Percentiles rank a stretch among this genome's conserved stretches.
These are phyloP conservation scores for Asteroscopus sphinx DNA, from an alignment of 2,888 invertebrate species.

Conservation along the genomic window DNA sequence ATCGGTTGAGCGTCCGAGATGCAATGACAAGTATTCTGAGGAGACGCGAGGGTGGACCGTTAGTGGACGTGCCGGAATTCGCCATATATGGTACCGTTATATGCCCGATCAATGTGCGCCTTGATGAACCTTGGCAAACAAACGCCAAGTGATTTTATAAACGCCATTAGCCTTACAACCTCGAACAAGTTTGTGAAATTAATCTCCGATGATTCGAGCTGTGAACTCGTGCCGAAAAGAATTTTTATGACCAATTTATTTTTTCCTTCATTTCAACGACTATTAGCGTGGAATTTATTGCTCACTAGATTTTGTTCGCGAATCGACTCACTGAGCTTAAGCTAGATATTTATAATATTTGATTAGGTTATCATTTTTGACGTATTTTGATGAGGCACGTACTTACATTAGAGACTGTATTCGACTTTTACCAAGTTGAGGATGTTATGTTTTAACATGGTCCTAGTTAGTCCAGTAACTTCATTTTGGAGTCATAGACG, in stretches of 20 bases:
- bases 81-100: conserved; percentile 73
- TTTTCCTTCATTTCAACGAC: conserved; percentile 31
- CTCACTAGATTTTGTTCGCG: conserved; percentile 27
- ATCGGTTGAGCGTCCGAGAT: conserved; percentile 64
- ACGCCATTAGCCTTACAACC: conserved; percentile 62
- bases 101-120: conserved; percentile 55
- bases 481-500: no score
- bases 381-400: conserved; percentile 14
- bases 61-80: conserved; percentile 81
- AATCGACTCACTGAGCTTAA: conserved; percentile 14
- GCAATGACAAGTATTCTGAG: conserved; percentile 73
- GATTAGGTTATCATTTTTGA: conserved; percentile 10
- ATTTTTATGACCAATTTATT: conserved; percentile 52
- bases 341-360: conserved; percentile 17
- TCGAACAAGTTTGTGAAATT: conserved; percentile 61
- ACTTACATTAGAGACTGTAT: conserved; percentile 8
- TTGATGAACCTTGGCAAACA: conserved; percentile 61
- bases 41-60: conserved; percentile 76
- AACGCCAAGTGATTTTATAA: conserved; percentile 58
- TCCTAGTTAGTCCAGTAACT: no score
- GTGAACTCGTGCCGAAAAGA: conserved; percentile 46
- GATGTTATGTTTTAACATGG: no score
- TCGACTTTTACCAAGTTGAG: conserved; percentile 14
- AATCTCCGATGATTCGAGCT: conserved; percentile 53
- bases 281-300: conserved; percentile 49